Conservation (phyloP, 2,888 invertebrate species). For the Sinopyrophorus schimmeli region DNA sequence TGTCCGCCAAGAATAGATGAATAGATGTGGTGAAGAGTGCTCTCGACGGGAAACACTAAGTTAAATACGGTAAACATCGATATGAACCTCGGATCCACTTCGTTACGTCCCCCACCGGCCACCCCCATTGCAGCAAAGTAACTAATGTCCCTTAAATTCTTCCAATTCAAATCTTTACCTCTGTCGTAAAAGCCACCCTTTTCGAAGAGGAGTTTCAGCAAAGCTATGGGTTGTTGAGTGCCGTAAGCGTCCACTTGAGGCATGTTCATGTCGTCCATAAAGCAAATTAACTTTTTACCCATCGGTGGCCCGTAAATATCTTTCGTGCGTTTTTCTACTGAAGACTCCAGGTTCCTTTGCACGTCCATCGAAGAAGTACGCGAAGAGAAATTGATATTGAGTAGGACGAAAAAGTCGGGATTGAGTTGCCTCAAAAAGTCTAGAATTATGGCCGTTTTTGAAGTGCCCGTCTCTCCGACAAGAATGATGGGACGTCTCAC, state of each 20-base stretch:
- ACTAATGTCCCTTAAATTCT: slow-evolving; percentile 78
- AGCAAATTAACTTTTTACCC: slow-evolving; percentile 86
- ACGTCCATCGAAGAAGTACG: slow-evolving; percentile 90
- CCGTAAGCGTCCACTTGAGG: slow-evolving; percentile 87
- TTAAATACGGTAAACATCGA: slow-evolving; percentile 89
- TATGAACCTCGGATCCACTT: slow-evolving; percentile 88
- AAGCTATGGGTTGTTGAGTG: slow-evolving; percentile 91
- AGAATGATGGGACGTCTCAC: slow-evolving; percentile 77
- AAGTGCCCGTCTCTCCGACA: slow-evolving; percentile 90
- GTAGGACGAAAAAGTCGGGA: slow-evolving; percentile 69
- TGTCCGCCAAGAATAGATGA: slow-evolving; percentile 81
- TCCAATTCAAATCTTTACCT: slow-evolving; percentile 89
- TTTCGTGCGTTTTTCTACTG: slow-evolving; percentile 87
- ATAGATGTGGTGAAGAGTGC: slow-evolving; percentile 80
- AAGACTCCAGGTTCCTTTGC: slow-evolving; percentile 83
- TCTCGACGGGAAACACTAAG: slow-evolving; percentile 79
- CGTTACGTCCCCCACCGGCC: slow-evolving; percentile 87
- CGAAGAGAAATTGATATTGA: slow-evolving; percentile 90
- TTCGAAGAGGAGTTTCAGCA: slow-evolving; percentile 89
- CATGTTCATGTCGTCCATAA: slow-evolving; percentile 96
- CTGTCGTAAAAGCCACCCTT: slow-evolving; percentile 87
- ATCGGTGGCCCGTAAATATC: slow-evolving; percentile 88
- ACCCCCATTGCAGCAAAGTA: slow-evolving; percentile 85
- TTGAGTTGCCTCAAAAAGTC: slow-evolving; percentile 77
- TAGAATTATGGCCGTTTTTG: slow-evolving; percentile 87